Percentiles rank a stretch among this genome's conserved stretches.
phyloP scores from a whole-genome alignment of 2,797 vertebrate species.

The Tragopan temminckii region DNA sequence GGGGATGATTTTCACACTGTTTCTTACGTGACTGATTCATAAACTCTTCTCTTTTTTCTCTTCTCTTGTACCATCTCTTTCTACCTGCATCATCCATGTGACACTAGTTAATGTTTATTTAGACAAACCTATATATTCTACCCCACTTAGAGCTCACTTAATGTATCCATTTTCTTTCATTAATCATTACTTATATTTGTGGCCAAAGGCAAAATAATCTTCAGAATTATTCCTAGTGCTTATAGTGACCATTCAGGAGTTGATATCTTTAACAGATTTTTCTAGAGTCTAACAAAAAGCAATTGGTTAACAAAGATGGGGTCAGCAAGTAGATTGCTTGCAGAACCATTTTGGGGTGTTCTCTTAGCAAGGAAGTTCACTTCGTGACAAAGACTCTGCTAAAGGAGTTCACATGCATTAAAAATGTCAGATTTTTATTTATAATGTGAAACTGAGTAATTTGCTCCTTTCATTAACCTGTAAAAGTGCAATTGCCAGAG shows the following conservation, averaged over 20 bases:
- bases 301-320: neutral
- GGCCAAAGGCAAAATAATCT: neutral
- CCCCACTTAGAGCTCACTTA: neutral
- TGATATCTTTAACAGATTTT: neutral
- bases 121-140: neutral
- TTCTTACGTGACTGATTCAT: neutral
- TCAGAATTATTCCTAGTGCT: neutral
- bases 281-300: neutral
- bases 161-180: neutral
- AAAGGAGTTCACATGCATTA: neutral
- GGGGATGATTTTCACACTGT: neutral
- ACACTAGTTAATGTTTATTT: neutral
- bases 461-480: conserved; percentile 55
- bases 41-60: neutral
- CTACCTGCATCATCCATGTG: neutral
- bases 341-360: neutral
- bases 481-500: conserved; percentile 32
- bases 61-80: neutral
- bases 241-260: neutral
- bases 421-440: conserved; percentile 33
- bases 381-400: neutral
- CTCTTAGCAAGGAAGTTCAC: neutral
- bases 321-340: neutral
- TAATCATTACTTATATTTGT: neutral
- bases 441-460: conserved; percentile 40